Evolutionary conservation across 37 sponge, comb jelly and placozoan genomes (phyloP).

Genomic region (Theonella swinhoei): DNA sequence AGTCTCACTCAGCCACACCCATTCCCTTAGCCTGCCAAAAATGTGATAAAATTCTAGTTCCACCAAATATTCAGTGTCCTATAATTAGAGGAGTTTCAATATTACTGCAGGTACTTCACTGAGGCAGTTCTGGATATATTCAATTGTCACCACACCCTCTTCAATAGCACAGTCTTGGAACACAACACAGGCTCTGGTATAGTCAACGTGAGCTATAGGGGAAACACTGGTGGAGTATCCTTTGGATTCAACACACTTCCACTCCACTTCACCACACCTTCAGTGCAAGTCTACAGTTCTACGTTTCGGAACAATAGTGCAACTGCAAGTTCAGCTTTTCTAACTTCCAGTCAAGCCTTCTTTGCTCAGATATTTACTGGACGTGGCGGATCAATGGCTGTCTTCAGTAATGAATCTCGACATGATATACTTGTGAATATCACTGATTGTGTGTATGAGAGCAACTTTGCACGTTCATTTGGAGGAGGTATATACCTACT

Average conservation of each 20-base stretch:
- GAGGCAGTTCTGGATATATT: conserved; percentile 73
- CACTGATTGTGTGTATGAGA: conserved; percentile 14
- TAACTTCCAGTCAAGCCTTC: conserved; percentile 33
- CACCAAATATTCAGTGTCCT: no score
- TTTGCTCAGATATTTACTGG: conserved; percentile 54
- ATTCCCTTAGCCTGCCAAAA: no score
- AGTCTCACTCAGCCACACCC: no score
- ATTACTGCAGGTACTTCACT: conserved; percentile 45
- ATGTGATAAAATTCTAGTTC: no score
- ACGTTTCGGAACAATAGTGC: conserved; percentile 49
- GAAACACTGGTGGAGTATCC: conserved; percentile 51
- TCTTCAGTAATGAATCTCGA: conserved; percentile 45
- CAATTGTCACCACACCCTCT: conserved; percentile 58
- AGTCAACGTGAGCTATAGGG: conserved; percentile 19
- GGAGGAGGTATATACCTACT: conserved; percentile 65
- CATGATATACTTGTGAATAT: conserved; percentile 32
- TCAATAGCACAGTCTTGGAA: conserved; percentile 19
- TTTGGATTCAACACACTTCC: conserved; percentile 44
- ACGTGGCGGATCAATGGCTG: conserved; percentile 63
- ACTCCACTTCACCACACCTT: background rate
- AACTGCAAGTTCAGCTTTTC: background rate
- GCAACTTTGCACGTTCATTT: conserved; percentile 57
- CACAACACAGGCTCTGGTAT: conserved; percentile 50
- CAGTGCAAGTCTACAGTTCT: background rate
- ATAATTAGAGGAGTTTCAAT: no score